Percentiles rank a stretch among this genome's conserved stretches.
Evolutionary conservation across 1,140 invertebrate species (phyloP).

Genomic region (Thalassaphorura encarpata): DNA sequence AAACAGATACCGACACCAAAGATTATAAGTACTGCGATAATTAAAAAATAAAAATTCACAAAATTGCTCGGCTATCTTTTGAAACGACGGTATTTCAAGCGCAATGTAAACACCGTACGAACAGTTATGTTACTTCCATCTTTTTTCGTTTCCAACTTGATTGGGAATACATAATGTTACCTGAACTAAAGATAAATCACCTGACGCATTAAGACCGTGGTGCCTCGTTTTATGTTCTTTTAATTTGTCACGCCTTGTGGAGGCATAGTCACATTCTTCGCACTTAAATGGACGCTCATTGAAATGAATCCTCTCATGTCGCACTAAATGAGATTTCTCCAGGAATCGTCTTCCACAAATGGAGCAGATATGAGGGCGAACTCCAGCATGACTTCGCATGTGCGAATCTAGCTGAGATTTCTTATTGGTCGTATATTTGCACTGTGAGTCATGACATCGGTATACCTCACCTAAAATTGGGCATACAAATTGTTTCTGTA

Average conservation of each 20-base stretch:
- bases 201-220: constrained; percentile 46
- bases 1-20: too few relatives aligned
- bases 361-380: constrained; percentile 50
- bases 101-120: too few relatives aligned
- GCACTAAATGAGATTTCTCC: constrained; percentile 54
- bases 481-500: too few relatives aligned
- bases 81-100: too few relatives aligned
- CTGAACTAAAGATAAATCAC: too few relatives aligned
- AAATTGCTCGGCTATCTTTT: too few relatives aligned
- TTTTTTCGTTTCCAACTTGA: too few relatives aligned
- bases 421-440: constrained; percentile 55
- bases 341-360: constrained; percentile 54
- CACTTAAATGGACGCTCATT: constrained; percentile 49
- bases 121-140: too few relatives aligned
- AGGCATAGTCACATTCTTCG: constrained; percentile 51
- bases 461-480: constrained; percentile 45
- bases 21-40: too few relatives aligned
- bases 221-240: constrained; percentile 56
- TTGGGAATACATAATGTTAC: too few relatives aligned
- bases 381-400: constrained; percentile 47
- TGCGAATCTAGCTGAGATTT: constrained; percentile 55
- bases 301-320: constrained; percentile 54
- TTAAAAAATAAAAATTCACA: too few relatives aligned
- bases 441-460: constrained; percentile 49
- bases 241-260: constrained; percentile 53